A percentile compares a stretch with the other conserved stretches of the same genome.
Evolutionary conservation across 2,113 vertebrate genomes (phyloP).

Genomic region (pig (Sus scrofa)): T2T-Sscrofa CM000827.6:64635001-64635500

Average conservation of each 20-base stretch:
- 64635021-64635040: background rate
- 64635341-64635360: background rate
- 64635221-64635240: background rate
- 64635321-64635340: background rate
- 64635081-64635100: background rate
- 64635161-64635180: background rate
- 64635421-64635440: background rate
- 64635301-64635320: background rate
- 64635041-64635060: background rate
- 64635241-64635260: background rate
- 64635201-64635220: background rate
- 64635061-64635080: background rate
- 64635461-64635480: background rate
- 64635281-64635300: background rate
- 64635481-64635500: background rate
- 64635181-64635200: background rate
- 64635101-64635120: conserved; percentile 35
- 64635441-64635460: background rate
- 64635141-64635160: background rate
- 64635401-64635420: background rate
- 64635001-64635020: background rate
- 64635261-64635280: background rate
- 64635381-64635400: background rate
- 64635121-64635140: background rate
- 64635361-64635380: background rate